Base-by-base conservation (phyloP, 2,797 vertebrate species). In the Odontamblyopus rebecca region DNA sequence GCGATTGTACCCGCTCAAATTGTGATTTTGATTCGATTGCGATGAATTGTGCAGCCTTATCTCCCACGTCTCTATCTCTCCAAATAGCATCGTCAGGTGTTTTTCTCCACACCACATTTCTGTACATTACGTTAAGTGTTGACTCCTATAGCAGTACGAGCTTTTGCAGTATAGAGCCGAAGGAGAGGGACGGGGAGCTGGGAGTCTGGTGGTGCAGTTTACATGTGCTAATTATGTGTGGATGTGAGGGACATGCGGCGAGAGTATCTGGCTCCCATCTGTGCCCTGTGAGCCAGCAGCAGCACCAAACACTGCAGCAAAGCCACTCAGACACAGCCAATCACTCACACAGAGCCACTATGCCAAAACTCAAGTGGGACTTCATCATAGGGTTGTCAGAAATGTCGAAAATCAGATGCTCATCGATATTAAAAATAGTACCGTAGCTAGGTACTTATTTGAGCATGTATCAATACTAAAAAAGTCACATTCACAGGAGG, bases 191-290 rank as follows among this genome's bases (percentile, higher is more conserved):
- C 78, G 61, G 73, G 68, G 68, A 82, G 64, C 67, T 75, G 79
- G 77, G 73, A 73, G 82, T 77, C 70, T 59, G 48, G 57, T 68
- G 86, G 78, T 69, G 78, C 62, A 6, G 57, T 80, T 85, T 75
- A 76, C 72, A 89, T 77, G 84, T 83, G 88, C 85, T 90, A 88
- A 90, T 90, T 88, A 85, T 80, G 83, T 70, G 4, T 79, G 50
- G 78, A 78, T 79, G 84, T 80, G 71, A 75, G 80, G 85, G 83
- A 86, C 83, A 80, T 63, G 86, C 73, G 79, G 89, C 74, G 86
- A 89, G 86, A 81, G 82, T 84, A 64, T 76, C 85, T 84, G 82
- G 77, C 77, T 85, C 69, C 91, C 89, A 88, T 91, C 89, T 91
- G 88, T 85, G 86, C 41, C 81, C 71, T 86, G 70, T 69, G 74